Evolutionary conservation across 2,113 vertebrate species (phyloP), one percentile per base, ranked within the genome.

Genomic region (Ranitomeya variabilis): DNA sequence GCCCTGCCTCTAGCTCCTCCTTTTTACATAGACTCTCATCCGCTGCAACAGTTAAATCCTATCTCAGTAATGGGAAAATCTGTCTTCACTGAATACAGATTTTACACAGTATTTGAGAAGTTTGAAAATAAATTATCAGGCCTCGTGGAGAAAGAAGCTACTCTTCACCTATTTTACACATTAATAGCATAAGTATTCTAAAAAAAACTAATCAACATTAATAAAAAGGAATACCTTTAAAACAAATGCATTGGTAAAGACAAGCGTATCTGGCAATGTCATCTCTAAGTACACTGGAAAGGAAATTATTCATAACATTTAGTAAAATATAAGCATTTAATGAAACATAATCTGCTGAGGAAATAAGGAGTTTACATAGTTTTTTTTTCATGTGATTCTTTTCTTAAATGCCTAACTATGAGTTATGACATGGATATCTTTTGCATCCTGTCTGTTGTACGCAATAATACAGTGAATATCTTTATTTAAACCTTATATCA

Each of bases 391-490:
- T 73, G 12, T 37, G 57, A n/a, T 87, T 69, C 6, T 88, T 83
- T 83, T 59, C 80, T n/a, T 11, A 45, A 59, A 52, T 8, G 4
- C 19, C 9, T 52, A 18, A 73, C 4, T 37, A 11, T 66, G 9
- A 60, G 14, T 9, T 52, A 5, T 69, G 77, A 45, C 69, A 21
- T 55, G 67, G 45, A 76, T 64, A 83, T 19, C 15, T 4, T 0
- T 88, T 59, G 55, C 80, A 88, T 88, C 87, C 69, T 76, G 19
- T 55, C 23, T 77, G 59, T 59, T 51, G 60, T 45, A 73, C 60
- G 15, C 37, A 26, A 37, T 84, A 37, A 55, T 55, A 21, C 45
- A 15, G n/a, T 19, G 16, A 67, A 57, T 55, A 23, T 12, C 16
- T 23, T 14, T 19, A 5, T 57, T 52, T 88, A 73, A 76, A 12